Base-by-base conservation (phyloP, 2,113 vertebrate species). In the Amphiprion percula region DNA sequence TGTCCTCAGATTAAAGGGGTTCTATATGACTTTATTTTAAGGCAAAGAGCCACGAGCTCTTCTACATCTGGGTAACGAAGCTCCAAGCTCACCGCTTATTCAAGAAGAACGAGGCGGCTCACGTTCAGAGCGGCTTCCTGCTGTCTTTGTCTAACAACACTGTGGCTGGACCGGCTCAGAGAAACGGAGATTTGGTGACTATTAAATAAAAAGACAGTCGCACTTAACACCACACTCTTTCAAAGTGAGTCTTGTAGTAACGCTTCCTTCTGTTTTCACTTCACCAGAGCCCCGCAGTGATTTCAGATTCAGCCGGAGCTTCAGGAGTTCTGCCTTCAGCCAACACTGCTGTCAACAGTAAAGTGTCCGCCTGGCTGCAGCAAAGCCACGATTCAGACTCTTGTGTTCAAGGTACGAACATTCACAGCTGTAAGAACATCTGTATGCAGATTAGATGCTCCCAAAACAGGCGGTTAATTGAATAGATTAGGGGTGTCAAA, bases 41-140 rank as follows among this genome's bases (percentile, higher is more conserved):
- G 97, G 96, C 96, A 75, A 98, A 97, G 87, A 97, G 93, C 71
- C 95, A 96, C 0, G 96, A 98, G 17, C 86, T 97, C 26, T 98
- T 98, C 65, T 92, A 96, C 82, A 97, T 96, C 70, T 99, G 97
- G 97, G 94, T 97, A 21, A 94, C 95, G 53, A 97, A 96, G 91
- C 94, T 99, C 1, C 96, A 96, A 80, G 89, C 93, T 10, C 97
- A 99, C 23, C 97, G 97, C 39, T 62, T 91, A 26, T 96, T 91
- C 4, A 96, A 94, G 90, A 93, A 88, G 79, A 93, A 86, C 3
- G 95, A 96, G 79, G 71, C 90, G 0, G 62, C 93, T 16, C 68
- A 89, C 7, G 14, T 73, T 6, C 93, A 94, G 28, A 80, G 84
- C 2, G 84, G 85, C 16, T 71, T 93, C 71, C 77, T 90, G 7